Base-by-base conservation (phyloP, 2,888 invertebrate genomes). In the Sesia apiformis region DNA sequence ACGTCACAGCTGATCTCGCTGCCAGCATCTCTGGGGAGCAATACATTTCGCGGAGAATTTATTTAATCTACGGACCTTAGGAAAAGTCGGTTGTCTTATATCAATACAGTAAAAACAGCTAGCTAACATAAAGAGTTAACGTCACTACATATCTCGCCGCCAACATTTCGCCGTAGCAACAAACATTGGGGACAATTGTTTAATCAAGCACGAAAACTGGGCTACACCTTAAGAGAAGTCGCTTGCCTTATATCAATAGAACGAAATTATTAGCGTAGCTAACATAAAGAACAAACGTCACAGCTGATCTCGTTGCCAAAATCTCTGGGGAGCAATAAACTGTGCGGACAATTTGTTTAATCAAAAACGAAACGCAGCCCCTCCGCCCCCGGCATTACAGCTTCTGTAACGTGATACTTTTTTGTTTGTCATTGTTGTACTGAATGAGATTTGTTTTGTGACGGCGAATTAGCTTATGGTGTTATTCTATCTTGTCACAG, bases 291-390 rank as follows among this genome's bases (percentile, higher is more conserved):
- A 60, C 68, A 66, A 66, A 64, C 66, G 65, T 70, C 65, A 60
- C 67, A 74, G 70, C 62, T 63, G 63, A 72, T 69, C 74, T 70
- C 75, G 78, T 74, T 66, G 70, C 60, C 58, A 57, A 63, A 65
- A 66, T 68, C 82, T 68, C 79, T 53, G 61, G 84, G 79, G 86
- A 76, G 70, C 78, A 71, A 88, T 88, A 88, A 87, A 88, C 74
- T 76, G 78, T 60, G 78, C 76, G 78, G 78, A 80, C 87, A 87
- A 88, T 89, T 89, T 88, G 84, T 86, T 88, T 88, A 89, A 89
- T 89, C 87, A 88, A 87, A 88, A 86, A 89, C 79, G 82, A 85
- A 62, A 86, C 81, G 82, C 80, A 78, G 76, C 75, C 74, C 71
- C 72, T 38, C 4, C 39, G 39, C 8, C 39, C 40, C 38, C 8